phyloP scores from a whole-genome alignment of 2,113 vertebrate genomes.

The Paralichthys olivaceus region DNA sequence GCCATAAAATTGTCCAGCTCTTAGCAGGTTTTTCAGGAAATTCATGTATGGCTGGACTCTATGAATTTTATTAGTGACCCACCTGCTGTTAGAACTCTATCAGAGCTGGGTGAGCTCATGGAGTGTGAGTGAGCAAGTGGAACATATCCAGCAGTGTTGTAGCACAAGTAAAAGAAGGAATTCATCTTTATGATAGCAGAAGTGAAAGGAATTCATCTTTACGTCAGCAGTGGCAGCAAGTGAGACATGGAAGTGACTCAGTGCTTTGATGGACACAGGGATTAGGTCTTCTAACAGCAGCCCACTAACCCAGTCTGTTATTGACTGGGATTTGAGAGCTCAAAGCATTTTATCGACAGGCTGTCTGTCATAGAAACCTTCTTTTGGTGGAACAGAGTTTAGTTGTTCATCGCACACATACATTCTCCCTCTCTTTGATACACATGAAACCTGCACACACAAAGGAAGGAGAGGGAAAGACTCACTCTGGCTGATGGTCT shows the following conservation, averaged over 20 bases:
- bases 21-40: conserved; percentile 8
- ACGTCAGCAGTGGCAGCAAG: background rate
- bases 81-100: conserved; percentile 37
- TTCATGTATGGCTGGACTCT: conserved; percentile 3
- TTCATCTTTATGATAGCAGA: background rate
- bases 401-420: background rate
- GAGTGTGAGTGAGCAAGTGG: background rate
- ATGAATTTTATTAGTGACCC: conserved; percentile 31
- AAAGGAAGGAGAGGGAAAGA: background rate
- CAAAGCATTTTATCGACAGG: conserved; percentile 64
- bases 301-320: conserved; percentile 61
- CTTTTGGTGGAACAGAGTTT: conserved; percentile 30
- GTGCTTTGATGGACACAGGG: conserved; percentile 55
- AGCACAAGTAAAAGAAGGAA: background rate
- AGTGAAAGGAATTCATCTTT: background rate
- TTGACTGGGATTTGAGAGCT: conserved; percentile 62
- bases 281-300: conserved; percentile 56
- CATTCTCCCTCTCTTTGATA: background rate
- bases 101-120: conserved; percentile 20
- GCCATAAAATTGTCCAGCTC: background rate
- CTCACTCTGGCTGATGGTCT: background rate
- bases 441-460: background rate
- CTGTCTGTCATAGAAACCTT: conserved; percentile 45
- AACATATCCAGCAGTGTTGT: background rate
- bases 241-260: conserved; percentile 14